Evolutionary conservation across 2,113 vertebrate species (phyloP), one percentile per base, ranked within the genome.

Genomic region (Myiagra hebetior): DNA sequence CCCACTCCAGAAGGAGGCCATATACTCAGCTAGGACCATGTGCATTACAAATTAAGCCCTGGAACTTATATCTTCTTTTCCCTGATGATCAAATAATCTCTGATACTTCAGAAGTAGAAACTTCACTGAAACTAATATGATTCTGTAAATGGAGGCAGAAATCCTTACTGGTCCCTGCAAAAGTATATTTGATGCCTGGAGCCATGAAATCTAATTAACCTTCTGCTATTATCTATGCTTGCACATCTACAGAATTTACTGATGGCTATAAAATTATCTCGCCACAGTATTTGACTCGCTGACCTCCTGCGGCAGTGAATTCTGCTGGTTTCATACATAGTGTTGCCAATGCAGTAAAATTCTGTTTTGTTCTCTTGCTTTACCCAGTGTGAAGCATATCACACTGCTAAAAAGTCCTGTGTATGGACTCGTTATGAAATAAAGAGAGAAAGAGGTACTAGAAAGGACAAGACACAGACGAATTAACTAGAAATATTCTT

Each of bases 131-230:
- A 79, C 42, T 72, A 93, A 88, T 57, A 21, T 53, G 42, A 67
- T 94, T 81, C 69, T 87, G n/a, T 63, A 93, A 92, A 95, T 46
- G 73, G 55, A 90, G 33, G 42, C 28, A 93, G 85, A 95, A 96
- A 91, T 85, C 91, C 76, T 64, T 87, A 69, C 74, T 91, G 59
- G 62, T 39, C 62, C 56, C 59, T 80, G 69, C 22, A 97, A 92
- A 74, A 94, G 65, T 93, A 59, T 92, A 69, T 95, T 95, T 93
- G 94, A 94, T 95, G 55, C 63, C 77, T 12, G 18, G 63, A 97
- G 92, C 87, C 60, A 85, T 95, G 85, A 97, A 97, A 97, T 95
- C 88, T 97, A 97, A 97, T 97, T 97, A 97, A 97, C 97, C 95
- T 97, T 95, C 68, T 88, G 81, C 72, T 89, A 94, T 95, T 95